Evolutionary conservation across 1,140 invertebrate genomes (phyloP), one percentile per base, ranked within the genome.

Genomic region (Leptinotarsa lineolata): DNA sequence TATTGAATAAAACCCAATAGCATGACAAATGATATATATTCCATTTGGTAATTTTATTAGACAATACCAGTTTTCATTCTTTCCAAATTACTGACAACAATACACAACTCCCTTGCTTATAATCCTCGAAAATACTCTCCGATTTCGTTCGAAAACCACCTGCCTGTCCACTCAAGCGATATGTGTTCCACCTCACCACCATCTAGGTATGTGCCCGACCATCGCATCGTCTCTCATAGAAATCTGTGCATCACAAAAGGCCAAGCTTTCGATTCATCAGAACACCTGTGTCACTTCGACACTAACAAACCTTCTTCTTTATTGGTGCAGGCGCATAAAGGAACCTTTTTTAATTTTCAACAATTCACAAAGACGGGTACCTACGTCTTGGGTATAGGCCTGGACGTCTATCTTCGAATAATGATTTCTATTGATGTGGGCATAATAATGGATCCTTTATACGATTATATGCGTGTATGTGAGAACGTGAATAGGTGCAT

Each of bases 261-360:
- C 48, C 15, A 18, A 18, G 48, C 48, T 54, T 54, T 54, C 48
- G 16, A 54, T 16, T 15, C n/a, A 18, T 54, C 48, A 54, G 16
- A 54, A 54, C 48, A 54, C 48, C 48, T 54, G 48, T 54, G 48
- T 54, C 48, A 54, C n/a, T 39, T n/a, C n/a, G n/a, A n/a, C n/a
- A n/a, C n/a, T 46, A 13, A 46, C 5, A 46, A 13, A 46, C 45
- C 45, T 46, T 5, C 45, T 46, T 54, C 48, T 54, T 54, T 54
- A 18, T 54, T 54, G n/a, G 15, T 54, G 48, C 15, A n/a, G 15
- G 48, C 48, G 48, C 48, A n/a, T 54, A 54, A 54, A 54, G 12
- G 6, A 54, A 54, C 48, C 48, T 54, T 54, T 39, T 54, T 54
- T 18, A n/a, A 18, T 54, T 54, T 54, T 18, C 1, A 54, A 54